Evolutionary conservation across 2,113 vertebrate species (phyloP), one percentile per base, ranked within the genome.

Genomic region (Callorhinus ursinus): DNA sequence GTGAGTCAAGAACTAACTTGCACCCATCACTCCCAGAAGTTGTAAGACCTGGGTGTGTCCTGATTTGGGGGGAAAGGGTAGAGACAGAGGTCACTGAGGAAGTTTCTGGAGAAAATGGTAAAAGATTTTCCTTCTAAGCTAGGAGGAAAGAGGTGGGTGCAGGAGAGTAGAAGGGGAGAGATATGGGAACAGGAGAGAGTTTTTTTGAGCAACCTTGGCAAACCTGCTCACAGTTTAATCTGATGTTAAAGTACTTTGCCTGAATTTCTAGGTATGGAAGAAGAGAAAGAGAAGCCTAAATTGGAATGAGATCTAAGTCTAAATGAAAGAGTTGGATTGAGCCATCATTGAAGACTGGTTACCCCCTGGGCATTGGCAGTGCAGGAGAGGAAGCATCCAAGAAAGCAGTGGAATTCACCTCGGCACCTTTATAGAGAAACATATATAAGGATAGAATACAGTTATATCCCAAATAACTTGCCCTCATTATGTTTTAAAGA

Each of bases 241-340:
- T 63, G 74, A 77, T 59, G 36, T 95, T 96, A 96, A 97, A 82
- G n/a, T 39, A 82, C 46, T 98, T 59, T 98, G 76, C 42, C 0
- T 98, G 31, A 98, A 21, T 98, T 98, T 98, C 97, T 98, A 99
- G 99, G 98, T 98, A 98, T 98, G 96, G 98, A 99, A 98, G 98
- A 98, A 98, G 98, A 98, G 94, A 99, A 98, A 96, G 98, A 98
- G 97, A 99, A 98, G 61, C 98, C 98, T 0, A 99, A 99, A 96
- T 10, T 94, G 71, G 98, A 99, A 61, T 99, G 96, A 99, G 88
- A 69, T 18, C 0, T 53, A 51, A 92, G 95, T 57, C 82, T 61
- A 88, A 92, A 55, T 14, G 74, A 49, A 96, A 97, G 83, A 85
- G 49, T 90, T 90, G 81, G 53, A 81, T 92, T 80, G 71, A 91